Evolutionary conservation across 2,797 vertebrate species (phyloP), one percentile per base, ranked within the genome.

Genomic region (Argyrosomus regius): DNA sequence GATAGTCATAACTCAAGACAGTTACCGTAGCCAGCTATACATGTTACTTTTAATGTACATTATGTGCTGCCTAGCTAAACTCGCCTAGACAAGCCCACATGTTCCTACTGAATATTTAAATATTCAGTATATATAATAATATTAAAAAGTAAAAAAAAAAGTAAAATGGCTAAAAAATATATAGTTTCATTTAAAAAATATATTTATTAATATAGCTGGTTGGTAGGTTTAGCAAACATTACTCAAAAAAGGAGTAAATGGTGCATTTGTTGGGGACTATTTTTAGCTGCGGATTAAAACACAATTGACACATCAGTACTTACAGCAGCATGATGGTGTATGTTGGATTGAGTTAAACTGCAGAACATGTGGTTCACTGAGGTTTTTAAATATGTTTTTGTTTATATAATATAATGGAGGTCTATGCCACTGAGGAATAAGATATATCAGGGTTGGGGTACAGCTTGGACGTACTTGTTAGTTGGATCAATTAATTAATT

Each of bases 261-360:
- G 6, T 14, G 57, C 39, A 45, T 26, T 69, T 77, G 7, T 41
- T 62, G 13, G 20, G 14, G 35, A 45, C 20, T 65, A 11, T n/a
- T 72, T 52, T 61, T 11, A 61, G 58, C 31, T 60, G 16, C 1
- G 2, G 57, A 72, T 64, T 45, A 28, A 53, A 20, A 53, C 49
- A 43, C 28, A 74, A 26, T 50, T 43, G 54, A 5, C 66, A 39
- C 31, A 28, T 5, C 12, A 28, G 17, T 41, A 45, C 41, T 26
- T 28, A 41, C 4, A 50, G 28, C 24, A 65, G 22, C 54, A 46
- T 45, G 35, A 66, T 1, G 3, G 18, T 20, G 2, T 43, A 6
- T 52, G 17, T 45, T 11, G 14, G 26, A 13, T 4, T 60, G 20
- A 66, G 14, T 60, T 41, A 28, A 50, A 52, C 52, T 28, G 14